A percentile compares a stretch with the other conserved stretches of the same genome.
Conservation (phyloP, 2,888 invertebrate species). For the Quadriops clusia region DNA sequence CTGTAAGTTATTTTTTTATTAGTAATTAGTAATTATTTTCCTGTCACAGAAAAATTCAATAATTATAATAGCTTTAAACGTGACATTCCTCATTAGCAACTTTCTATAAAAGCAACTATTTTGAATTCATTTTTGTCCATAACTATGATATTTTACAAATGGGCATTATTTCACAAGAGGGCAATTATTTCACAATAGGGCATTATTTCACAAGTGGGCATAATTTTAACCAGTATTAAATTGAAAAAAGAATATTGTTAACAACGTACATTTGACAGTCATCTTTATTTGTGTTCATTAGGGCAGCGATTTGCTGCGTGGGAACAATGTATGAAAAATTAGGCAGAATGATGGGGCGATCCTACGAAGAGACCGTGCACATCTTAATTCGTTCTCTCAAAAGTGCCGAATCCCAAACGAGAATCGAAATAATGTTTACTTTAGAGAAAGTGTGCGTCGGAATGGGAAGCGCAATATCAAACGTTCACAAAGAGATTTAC, state of each 20-base stretch:
- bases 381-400: slow-evolving; percentile 81
- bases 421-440: slow-evolving; percentile 94
- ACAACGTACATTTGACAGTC: no score
- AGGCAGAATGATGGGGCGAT: slow-evolving; percentile 96
- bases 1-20: slow-evolving; percentile 55
- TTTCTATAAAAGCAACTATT: slow-evolving; percentile 4
- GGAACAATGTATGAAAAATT: slow-evolving; percentile 97
- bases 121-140: slow-evolving; percentile 8
- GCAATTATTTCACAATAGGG: no score
- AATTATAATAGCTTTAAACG: slow-evolving; percentile 3
- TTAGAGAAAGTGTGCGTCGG: slow-evolving; percentile 92
- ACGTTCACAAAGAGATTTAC: slow-evolving; percentile 79
- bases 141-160: no score
- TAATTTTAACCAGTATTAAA: no score
- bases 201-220: no score
- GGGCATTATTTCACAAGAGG: no score
- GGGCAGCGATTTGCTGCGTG: slow-evolving; percentile 89
- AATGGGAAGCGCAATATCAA: slow-evolving; percentile 85
- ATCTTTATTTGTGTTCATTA: no score
- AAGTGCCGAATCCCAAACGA: slow-evolving; percentile 89
- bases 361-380: slow-evolving; percentile 95
- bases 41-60: not conserved
- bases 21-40: slow-evolving; percentile 4
- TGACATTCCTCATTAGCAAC: no score
- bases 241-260: no score